phyloP scores from a whole-genome alignment of 2,113 vertebrate genomes.

The Myiozetetes cayanensis region DNA sequence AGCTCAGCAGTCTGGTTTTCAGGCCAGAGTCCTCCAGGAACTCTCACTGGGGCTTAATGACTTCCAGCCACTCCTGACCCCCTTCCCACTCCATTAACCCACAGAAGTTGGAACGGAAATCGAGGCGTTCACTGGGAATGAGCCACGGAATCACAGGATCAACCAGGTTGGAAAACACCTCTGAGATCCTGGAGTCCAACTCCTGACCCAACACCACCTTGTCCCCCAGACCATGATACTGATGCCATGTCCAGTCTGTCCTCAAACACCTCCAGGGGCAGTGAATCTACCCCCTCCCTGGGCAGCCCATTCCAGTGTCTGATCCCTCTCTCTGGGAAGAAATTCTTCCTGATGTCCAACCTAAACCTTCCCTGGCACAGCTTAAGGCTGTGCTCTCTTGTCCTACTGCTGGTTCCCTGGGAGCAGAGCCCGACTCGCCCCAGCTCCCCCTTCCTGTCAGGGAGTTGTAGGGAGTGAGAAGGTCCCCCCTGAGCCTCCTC shows the following conservation, averaged over 20 bases:
- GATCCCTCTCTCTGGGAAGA: not conserved
- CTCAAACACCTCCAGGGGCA: not conserved
- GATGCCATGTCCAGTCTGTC: not conserved
- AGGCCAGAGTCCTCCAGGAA: not conserved
- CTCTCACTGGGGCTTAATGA: not conserved
- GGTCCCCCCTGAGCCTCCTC: not conserved
- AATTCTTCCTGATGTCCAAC: not conserved
- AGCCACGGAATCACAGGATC: not conserved
- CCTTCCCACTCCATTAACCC: not conserved
- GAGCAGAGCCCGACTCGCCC: not conserved
- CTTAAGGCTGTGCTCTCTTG: not conserved
- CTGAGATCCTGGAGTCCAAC: accelerated
- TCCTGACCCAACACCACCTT: not conserved
- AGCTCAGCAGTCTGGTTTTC: not conserved
- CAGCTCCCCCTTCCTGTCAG: not conserved
- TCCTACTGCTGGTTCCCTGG: not conserved
- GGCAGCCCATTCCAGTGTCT: not conserved
- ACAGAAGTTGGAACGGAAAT: not conserved
- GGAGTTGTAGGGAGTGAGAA: not conserved
- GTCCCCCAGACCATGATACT: not conserved
- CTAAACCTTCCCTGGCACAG: not conserved
- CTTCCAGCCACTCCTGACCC: not conserved
- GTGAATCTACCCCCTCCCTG: not conserved
- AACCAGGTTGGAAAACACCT: accelerated
- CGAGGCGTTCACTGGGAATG: not conserved